Evolutionary conservation across 2,888 invertebrate species (phyloP).

Genomic region (Sarcophaga subvicina): DNA sequence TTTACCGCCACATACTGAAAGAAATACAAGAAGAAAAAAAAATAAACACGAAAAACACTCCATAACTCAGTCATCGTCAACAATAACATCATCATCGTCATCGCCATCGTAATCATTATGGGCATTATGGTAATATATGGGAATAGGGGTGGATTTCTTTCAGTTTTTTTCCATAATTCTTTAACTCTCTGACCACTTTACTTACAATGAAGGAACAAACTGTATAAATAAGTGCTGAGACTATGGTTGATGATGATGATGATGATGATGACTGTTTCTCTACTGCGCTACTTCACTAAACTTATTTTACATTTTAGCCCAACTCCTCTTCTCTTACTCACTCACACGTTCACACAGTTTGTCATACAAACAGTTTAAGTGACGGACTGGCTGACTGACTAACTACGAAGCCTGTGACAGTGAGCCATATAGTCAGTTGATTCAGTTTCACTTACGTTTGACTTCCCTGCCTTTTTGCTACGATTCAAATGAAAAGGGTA

Average conservation of each 20-base stretch:
- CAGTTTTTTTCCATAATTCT: slow-evolving; percentile 50
- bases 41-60: slow-evolving; percentile 24
- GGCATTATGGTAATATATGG: slow-evolving; percentile 46
- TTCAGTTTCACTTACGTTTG: slow-evolving; percentile 72
- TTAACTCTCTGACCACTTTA: slow-evolving; percentile 68
- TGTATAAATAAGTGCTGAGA: slow-evolving; percentile 62
- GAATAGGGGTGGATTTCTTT: slow-evolving; percentile 62
- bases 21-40: not conserved
- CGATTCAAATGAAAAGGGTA: slow-evolving; percentile 72
- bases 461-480: slow-evolving; percentile 65
- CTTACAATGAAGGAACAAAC: slow-evolving; percentile 30
- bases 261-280: slow-evolving; percentile 35
- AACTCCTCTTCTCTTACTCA: slow-evolving; percentile 23
- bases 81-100: slow-evolving; percentile 35
- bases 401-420: slow-evolving; percentile 9
- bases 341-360: not conserved
- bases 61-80: slow-evolving; percentile 47
- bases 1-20: slow-evolving; percentile 36
- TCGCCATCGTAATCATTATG: slow-evolving; percentile 18
- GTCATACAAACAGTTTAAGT: slow-evolving; percentile 28
- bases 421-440: slow-evolving; percentile 69
- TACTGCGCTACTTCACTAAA: slow-evolving; percentile 39
- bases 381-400: slow-evolving; percentile 45
- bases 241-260: slow-evolving; percentile 6
- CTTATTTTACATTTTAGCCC: slow-evolving; percentile 51